phyloP scores from a whole-genome alignment of 2,113 vertebrate genomes.

The pig (Sus scrofa) region T2T-Sscrofa CM000827.6:70837001-70837500 shows the following conservation, averaged over 20 bases:
- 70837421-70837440: too few species aligned
- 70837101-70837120: background rate
- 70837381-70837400: too few species aligned
- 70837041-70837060: too few species aligned
- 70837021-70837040: background rate
- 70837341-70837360: too few species aligned
- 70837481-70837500: too few species aligned
- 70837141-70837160: background rate
- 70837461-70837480: too few species aligned
- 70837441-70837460: too few species aligned
- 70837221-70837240: background rate
- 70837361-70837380: too few species aligned
- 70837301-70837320: too few species aligned
- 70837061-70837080: background rate
- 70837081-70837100: background rate
- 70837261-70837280: background rate
- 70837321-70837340: too few species aligned
- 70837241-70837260: background rate
- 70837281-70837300: too few species aligned
- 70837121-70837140: background rate
- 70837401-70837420: too few species aligned
- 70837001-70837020: background rate
- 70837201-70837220: background rate
- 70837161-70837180: background rate
- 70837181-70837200: background rate